phyloP scores from a whole-genome alignment of 2,113 vertebrate genomes.

The Leptobrachium ailaonicum region DNA sequence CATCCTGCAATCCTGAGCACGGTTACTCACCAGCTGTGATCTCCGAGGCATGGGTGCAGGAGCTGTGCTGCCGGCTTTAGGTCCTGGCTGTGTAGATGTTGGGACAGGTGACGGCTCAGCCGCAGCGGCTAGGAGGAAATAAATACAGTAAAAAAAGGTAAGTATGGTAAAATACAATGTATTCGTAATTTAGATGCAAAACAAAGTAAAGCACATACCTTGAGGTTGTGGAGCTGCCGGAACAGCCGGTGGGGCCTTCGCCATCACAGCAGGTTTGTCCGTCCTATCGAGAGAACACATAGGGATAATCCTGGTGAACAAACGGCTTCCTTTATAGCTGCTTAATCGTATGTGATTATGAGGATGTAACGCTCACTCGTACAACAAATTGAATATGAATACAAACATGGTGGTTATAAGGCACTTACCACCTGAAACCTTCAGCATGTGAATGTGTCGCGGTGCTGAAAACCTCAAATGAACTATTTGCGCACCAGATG shows the following conservation, averaged over 20 bases:
- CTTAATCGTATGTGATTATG: too few species aligned
- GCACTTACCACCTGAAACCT: too few species aligned
- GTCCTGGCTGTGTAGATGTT: slow-evolving; percentile 61
- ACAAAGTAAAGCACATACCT: slow-evolving; percentile 12
- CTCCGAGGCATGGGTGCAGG: slow-evolving; percentile 88
- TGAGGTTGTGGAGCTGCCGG: not conserved
- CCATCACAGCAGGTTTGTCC: slow-evolving; percentile 16
- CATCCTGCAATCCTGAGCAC: too few species aligned
- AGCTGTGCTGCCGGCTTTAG: slow-evolving; percentile 72
- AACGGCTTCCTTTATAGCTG: too few species aligned
- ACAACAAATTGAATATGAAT: too few species aligned
- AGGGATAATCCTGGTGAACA: not conserved
- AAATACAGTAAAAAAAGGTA: too few species aligned
- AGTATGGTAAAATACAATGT: too few species aligned
- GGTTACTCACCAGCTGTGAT: slow-evolving; percentile 74
- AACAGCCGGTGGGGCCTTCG: slow-evolving; percentile 13
- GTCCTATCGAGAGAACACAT: not conserved
- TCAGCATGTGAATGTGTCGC: too few species aligned
- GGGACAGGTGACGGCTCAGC: slow-evolving; percentile 59
- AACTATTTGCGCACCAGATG: too few species aligned
- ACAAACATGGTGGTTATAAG: too few species aligned
- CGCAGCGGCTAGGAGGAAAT: not conserved
- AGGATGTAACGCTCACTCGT: too few species aligned
- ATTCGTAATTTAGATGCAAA: not conserved
- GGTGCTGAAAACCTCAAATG: too few species aligned